A percentile compares a stretch with the other conserved stretches of the same genome.
Conservation (phyloP, 2,797 vertebrate species). For the Phrynocephalus guinanensis region DNA sequence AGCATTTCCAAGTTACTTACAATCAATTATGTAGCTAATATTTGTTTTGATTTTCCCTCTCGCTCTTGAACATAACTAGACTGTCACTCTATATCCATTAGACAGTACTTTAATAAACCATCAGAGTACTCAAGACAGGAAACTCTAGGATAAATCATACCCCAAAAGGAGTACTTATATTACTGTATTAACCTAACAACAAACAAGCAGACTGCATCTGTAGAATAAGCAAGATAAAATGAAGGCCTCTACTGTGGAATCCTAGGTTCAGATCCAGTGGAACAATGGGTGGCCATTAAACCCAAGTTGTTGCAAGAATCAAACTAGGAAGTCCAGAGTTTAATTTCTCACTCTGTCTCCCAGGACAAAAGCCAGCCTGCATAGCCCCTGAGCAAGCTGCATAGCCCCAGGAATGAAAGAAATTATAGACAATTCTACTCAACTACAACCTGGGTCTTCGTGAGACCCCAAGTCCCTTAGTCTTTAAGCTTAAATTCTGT, state of each 20-base stretch:
- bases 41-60: slow-evolving; percentile 28
- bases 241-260: not conserved
- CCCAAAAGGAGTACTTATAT: not conserved
- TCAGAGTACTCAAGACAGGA: slow-evolving; percentile 15
- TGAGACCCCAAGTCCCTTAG: not conserved
- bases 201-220: not conserved
- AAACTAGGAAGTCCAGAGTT: not conserved
- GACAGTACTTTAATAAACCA: slow-evolving; percentile 27
- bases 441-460: not conserved
- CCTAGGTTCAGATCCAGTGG: not conserved
- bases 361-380: too few species aligned
- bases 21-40: slow-evolving; percentile 29
- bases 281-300: not conserved
- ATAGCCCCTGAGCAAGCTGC: too few species aligned
- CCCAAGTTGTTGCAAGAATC: not conserved
- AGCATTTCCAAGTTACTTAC: slow-evolving; percentile 32
- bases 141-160: slow-evolving; percentile 15
- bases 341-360: too few species aligned
- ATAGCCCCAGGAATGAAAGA: too few species aligned
- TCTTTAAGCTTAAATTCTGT: not conserved
- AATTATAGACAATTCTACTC: not conserved
- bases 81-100: slow-evolving; percentile 31
- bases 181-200: not conserved
- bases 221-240: too few species aligned
- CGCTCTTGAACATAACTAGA: slow-evolving; percentile 22